These are phyloP conservation scores for Sturmia bella DNA, from an alignment of 2,888 invertebrate species.

Conservation along the genomic window DNA sequence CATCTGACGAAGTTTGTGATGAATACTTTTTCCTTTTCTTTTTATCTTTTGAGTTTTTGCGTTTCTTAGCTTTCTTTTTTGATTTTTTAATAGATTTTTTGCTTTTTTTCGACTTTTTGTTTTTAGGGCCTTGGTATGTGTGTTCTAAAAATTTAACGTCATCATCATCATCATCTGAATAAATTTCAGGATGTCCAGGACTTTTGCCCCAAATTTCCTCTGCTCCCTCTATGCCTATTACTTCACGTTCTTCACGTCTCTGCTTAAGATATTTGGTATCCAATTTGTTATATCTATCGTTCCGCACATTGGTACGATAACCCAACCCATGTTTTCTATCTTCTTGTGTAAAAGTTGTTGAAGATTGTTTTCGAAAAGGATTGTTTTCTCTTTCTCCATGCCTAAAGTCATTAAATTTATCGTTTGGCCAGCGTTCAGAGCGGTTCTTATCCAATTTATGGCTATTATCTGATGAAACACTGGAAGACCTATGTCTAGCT, in stretches of 20 bases:
- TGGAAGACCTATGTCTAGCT: neutral
- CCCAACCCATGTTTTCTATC: constrained; percentile 59
- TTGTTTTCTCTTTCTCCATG: constrained; percentile 54
- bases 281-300: constrained; percentile 74
- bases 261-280: constrained; percentile 85
- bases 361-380: constrained; percentile 74
- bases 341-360: constrained; percentile 28
- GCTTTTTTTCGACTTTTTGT: constrained; percentile 74
- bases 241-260: constrained; percentile 88
- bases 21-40: constrained; percentile 81
- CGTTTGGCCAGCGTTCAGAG: constrained; percentile 77
- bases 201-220: constrained; percentile 89
- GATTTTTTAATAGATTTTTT: constrained; percentile 73
- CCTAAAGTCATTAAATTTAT: constrained; percentile 74
- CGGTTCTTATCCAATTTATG: constrained; percentile 17
- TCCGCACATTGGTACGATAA: constrained; percentile 61
- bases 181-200: constrained; percentile 85
- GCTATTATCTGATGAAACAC: constrained; percentile 23
- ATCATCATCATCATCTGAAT: constrained; percentile 82
- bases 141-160: constrained; percentile 74
- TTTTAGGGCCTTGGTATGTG: constrained; percentile 74
- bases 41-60: constrained; percentile 82
- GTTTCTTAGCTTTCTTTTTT: constrained; percentile 82
- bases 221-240: constrained; percentile 87
- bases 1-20: constrained; percentile 65